Evolutionary conservation across 2,113 vertebrate genomes (phyloP).

Genomic region (Chrysochloris asiatica): DNA sequence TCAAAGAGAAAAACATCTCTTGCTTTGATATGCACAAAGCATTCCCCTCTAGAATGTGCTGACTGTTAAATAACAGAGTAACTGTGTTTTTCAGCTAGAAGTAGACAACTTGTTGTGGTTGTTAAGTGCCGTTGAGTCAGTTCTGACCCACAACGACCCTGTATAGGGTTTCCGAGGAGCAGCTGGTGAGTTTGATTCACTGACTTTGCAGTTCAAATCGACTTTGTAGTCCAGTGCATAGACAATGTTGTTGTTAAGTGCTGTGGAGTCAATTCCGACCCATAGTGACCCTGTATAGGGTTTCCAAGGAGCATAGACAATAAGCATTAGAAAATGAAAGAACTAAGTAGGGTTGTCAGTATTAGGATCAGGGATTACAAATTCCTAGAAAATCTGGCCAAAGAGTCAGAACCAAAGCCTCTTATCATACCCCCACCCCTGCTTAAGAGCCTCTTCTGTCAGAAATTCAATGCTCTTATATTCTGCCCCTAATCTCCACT

Average conservation of each 20-base stretch:
- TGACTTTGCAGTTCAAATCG: too few species aligned
- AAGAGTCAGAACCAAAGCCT: background rate
- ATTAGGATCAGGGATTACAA: background rate
- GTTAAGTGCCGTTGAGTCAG: too few species aligned
- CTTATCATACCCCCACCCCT: background rate
- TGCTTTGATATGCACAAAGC: fast-evolving
- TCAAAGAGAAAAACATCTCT: background rate
- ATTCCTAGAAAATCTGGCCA: background rate
- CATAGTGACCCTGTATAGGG: too few species aligned
- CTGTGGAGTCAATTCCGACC: too few species aligned
- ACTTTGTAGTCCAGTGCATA: background rate
- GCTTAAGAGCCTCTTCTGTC: background rate
- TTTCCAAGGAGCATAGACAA: too few species aligned
- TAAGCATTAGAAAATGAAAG: background rate
- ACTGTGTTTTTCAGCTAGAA: background rate
- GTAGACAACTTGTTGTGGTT: too few species aligned
- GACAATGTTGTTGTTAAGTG: too few species aligned
- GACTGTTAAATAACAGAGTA: background rate
- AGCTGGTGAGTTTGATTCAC: too few species aligned
- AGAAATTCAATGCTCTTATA: background rate
- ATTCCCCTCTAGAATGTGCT: background rate
- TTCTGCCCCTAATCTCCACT: too few species aligned
- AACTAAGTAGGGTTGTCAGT: background rate
- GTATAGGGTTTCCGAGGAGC: too few species aligned
- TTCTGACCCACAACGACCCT: too few species aligned